Percentiles rank a stretch among this genome's conserved stretches.
Conservation (phyloP, 2,113 vertebrate genomes). For the Dermatemys mawii region DNA sequence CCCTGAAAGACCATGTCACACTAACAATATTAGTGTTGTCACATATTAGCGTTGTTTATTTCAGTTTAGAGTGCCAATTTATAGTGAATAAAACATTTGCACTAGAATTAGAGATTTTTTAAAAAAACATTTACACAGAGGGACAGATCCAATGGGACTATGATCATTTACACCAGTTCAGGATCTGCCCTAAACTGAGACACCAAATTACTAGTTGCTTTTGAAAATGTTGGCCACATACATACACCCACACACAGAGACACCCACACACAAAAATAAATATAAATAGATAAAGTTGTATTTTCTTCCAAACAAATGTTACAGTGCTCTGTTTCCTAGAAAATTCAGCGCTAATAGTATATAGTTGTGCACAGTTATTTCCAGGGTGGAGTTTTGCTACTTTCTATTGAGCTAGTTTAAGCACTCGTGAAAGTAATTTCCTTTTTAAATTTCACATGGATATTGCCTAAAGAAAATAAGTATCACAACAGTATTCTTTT, state of each 20-base stretch:
- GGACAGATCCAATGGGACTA: neutral
- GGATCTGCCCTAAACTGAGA: neutral
- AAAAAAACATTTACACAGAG: neutral
- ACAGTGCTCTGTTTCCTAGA: neutral
- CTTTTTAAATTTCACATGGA: neutral
- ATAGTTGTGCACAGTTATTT: neutral
- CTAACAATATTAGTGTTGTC: neutral
- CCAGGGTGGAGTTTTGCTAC: neutral
- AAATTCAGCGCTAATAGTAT: neutral
- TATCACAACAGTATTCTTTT: neutral
- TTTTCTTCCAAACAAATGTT: neutral
- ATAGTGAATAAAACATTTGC: neutral
- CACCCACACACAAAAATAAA: neutral
- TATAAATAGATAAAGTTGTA: neutral
- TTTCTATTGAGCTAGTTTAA: neutral
- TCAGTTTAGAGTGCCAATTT: neutral
- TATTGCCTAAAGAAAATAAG: neutral
- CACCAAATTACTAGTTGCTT: neutral
- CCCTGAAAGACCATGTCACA: constrained; percentile 3
- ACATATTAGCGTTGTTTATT: neutral
- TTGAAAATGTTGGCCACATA: neutral
- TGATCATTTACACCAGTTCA: neutral
- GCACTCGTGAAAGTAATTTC: neutral
- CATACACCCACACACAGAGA: neutral
- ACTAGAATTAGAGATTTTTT: neutral